Percentiles rank a stretch among this genome's conserved stretches.
These are phyloP conservation scores for Scrobipalpa atriplicella DNA, from an alignment of 2,888 invertebrate species.

Conservation along the genomic window DNA sequence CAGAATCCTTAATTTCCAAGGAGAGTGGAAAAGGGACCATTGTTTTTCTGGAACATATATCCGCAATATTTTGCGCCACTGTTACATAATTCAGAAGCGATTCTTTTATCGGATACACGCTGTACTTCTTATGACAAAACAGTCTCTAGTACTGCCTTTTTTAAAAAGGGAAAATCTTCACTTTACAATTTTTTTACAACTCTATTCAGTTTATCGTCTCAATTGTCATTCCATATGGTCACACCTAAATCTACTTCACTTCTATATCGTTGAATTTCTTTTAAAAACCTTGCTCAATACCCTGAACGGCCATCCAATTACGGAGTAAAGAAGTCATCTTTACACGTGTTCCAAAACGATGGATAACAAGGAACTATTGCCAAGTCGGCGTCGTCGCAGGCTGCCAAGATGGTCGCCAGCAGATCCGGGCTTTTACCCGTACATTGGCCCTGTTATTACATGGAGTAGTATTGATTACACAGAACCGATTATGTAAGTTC, in stretches of 20 bases:
- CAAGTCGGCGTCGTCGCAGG: slow-evolving; percentile 35
- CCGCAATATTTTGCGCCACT: slow-evolving; percentile 47
- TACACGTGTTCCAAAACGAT: slow-evolving; percentile 35
- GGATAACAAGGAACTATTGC: slow-evolving; percentile 26
- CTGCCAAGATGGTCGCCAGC: slow-evolving; percentile 58
- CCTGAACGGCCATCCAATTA: slow-evolving; percentile 8
- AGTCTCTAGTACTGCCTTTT: background rate
- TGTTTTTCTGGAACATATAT: slow-evolving; percentile 45
- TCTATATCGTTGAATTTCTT: background rate
- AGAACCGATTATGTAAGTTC: slow-evolving; percentile 71
- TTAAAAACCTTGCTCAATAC: background rate
- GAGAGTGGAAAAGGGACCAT: slow-evolving; percentile 43
- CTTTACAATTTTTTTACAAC: background rate
- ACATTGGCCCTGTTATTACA: slow-evolving; percentile 69
- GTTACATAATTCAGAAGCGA: slow-evolving; percentile 53
- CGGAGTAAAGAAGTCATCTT: slow-evolving; percentile 25
- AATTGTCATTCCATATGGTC: too few relatives aligned
- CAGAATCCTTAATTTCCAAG: slow-evolving; percentile 37
- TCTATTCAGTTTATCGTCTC: background rate
- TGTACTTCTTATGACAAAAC: background rate
- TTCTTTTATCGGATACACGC: slow-evolving; percentile 38
- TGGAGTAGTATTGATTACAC: slow-evolving; percentile 76
- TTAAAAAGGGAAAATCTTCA: background rate
- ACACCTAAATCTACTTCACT: too few relatives aligned
- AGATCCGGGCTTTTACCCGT: slow-evolving; percentile 56